Evolutionary conservation across 2,113 vertebrate genomes (phyloP), one percentile per base, ranked within the genome.

Genomic region (Cynocephalus volans): DNA sequence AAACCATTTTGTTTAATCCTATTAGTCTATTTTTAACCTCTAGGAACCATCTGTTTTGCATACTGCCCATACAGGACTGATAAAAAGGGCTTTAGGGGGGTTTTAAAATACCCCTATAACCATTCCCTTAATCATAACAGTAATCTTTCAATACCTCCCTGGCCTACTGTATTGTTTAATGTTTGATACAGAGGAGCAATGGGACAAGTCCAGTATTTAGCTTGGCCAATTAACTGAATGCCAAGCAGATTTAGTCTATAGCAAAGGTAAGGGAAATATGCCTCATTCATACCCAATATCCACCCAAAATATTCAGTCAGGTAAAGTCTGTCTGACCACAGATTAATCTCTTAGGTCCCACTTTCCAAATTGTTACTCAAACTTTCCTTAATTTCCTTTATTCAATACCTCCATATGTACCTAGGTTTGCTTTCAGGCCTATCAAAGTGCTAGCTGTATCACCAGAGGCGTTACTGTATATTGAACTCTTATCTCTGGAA

Each of bases 1-100:
- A 4, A 88, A 56, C 24, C 10, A 50, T 3, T 24, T 89, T 82
- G 67, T 64, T 91, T 87, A 95, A 92, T 69, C 67, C 36, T 62
- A 7, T 60, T 67, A 8, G 11, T 88, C 82, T 85, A 67, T 31
- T 72, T 17, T 67, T 50, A 62, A 45, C 5, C n/a, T 77, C 58
- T 8, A 58, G 8, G 75, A 97, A n/a, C 8, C 36, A 90, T 65
- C 36, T 89, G 18, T 87, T 96, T 93, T 73, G 24, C 24, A 82
- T 50, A 76, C 2, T 85, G 36, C 11, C n/a, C 36, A 50, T 69
- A 91, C 0, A 85, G 24, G 10, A 36, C 8, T 79, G 70, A 88
- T 52, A 58, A 77, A 93, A 73, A 83, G 5, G 8, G 41, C 5
- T 36, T 87, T 76, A 41, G 2, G 6, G 33, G 69, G 19, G 48